These are phyloP conservation scores for Phyllotreta cruciferae DNA, from an alignment of 2,888 invertebrate species.

Conservation along the genomic window DNA sequence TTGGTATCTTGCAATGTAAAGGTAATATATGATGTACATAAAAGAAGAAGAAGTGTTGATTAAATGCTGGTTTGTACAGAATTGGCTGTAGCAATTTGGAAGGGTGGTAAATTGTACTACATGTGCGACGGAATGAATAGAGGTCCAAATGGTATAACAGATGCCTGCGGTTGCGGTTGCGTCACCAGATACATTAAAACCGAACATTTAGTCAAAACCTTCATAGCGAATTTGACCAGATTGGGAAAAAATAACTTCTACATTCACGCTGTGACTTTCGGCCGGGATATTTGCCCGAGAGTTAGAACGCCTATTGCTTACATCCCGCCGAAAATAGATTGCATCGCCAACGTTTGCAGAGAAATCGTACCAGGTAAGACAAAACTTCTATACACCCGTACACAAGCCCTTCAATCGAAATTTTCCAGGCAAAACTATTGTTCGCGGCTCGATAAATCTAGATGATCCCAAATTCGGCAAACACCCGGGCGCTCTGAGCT, in stretches of 20 bases:
- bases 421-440: conserved; percentile 39
- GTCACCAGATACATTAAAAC: conserved; percentile 54
- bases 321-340: conserved; percentile 26
- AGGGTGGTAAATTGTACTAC: conserved; percentile 57
- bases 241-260: conserved; percentile 51
- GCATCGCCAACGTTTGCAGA: conserved; percentile 11
- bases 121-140: conserved; percentile 61
- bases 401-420: neutral
- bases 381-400: conserved; percentile 1
- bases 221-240: conserved; percentile 51
- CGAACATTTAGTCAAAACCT: conserved; percentile 49
- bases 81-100: conserved; percentile 59
- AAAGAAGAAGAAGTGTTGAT: neutral
- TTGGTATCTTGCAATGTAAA: conserved; percentile 57
- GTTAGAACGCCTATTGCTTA: conserved; percentile 47
- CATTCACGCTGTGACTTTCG: conserved; percentile 50
- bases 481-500: conserved; percentile 63
- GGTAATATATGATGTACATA: conserved; percentile 37
- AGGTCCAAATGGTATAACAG: conserved; percentile 56
- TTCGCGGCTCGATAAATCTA: conserved; percentile 62
- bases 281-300: conserved; percentile 47
- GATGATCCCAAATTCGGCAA: conserved; percentile 64
- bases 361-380: conserved; percentile 47
- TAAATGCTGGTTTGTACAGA: conserved; percentile 31
- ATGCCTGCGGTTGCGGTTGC: conserved; percentile 56